These are phyloP conservation scores for Engraulis encrasicolus DNA, from an alignment of 2,113 vertebrate genomes.

Conservation along the genomic window DNA sequence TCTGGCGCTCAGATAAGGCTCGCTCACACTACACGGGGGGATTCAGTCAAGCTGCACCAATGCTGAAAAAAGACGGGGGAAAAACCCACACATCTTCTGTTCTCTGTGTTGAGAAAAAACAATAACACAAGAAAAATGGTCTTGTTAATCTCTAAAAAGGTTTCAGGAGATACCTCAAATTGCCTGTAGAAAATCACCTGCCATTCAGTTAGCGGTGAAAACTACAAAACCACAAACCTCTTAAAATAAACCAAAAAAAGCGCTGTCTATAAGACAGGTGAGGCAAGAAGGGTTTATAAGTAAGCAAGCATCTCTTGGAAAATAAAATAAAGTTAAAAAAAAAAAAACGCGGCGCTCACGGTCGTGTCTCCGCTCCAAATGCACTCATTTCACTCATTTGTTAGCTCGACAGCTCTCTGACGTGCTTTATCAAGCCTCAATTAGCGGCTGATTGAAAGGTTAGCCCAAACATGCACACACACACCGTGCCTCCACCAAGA, in stretches of 20 bases:
- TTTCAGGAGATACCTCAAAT: not conserved
- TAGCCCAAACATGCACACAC: slow-evolving; percentile 1
- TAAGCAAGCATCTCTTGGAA: not conserved
- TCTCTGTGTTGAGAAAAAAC: not conserved
- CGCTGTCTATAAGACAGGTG: not conserved
- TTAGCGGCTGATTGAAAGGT: slow-evolving; percentile 12
- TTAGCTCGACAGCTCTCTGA: not conserved
- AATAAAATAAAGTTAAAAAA: no score
- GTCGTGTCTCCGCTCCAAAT: not conserved
- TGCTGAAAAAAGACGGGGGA: not conserved
- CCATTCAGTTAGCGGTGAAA: not conserved
- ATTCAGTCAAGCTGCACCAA: slow-evolving; percentile 28
- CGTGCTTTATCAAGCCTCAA: slow-evolving; percentile 14
- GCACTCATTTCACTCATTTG: not conserved
- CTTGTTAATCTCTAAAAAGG: no score
- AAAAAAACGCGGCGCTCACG: not conserved
- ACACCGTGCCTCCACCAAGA: not conserved
- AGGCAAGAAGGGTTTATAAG: not conserved
- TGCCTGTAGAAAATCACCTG: not conserved
- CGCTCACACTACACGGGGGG: slow-evolving; percentile 39
- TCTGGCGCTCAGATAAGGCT: slow-evolving; percentile 57
- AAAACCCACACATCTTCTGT: not conserved
- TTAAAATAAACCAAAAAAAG: not conserved
- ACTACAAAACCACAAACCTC: not conserved
- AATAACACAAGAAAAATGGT: not conserved